These are phyloP conservation scores for Clarias pachynema DNA, from an alignment of 2,797 vertebrate genomes.

Conservation along the genomic window DNA sequence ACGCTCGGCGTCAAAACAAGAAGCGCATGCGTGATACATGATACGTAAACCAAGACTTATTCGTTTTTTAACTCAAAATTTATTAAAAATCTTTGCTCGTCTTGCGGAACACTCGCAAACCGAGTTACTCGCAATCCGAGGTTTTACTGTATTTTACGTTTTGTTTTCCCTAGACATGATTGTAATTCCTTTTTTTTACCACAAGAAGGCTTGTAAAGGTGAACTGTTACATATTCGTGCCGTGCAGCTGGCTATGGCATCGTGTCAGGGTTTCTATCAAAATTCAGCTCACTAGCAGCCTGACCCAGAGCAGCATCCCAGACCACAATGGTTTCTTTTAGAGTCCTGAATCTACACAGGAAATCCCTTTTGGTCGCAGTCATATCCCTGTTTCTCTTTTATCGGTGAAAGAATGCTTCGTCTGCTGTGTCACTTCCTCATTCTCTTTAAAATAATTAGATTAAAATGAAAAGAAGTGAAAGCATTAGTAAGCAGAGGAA, in stretches of 20 bases:
- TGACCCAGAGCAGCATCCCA: slow-evolving; percentile 40
- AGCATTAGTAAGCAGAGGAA: slow-evolving; percentile 16
- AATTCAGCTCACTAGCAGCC: slow-evolving; percentile 47
- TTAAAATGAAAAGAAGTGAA: slow-evolving; percentile 11
- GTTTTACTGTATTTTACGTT: not conserved
- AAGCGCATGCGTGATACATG: too few species aligned
- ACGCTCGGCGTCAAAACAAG: too few species aligned
- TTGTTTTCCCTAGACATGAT: not conserved
- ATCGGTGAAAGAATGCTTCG: slow-evolving; percentile 22
- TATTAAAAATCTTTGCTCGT: too few species aligned
- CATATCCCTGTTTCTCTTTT: slow-evolving; percentile 21
- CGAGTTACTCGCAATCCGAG: too few species aligned
- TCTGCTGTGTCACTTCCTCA: slow-evolving; percentile 19
- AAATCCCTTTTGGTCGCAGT: slow-evolving; percentile 35
- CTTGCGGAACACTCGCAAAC: too few species aligned
- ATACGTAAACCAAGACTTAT: too few species aligned
- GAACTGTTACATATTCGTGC: slow-evolving; percentile 38
- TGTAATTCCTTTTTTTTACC: slow-evolving; percentile 53
- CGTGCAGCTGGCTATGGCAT: slow-evolving; percentile 15
- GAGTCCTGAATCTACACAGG: slow-evolving; percentile 30
- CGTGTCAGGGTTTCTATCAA: slow-evolving; percentile 38
- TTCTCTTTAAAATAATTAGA: not conserved
- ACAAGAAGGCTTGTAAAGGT: slow-evolving; percentile 61
- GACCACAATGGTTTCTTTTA: slow-evolving; percentile 36
- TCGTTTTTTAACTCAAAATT: too few species aligned